Evolutionary conservation across 2,113 vertebrate genomes (phyloP).

Genomic region (Hemibagrus wyckioides): DNA sequence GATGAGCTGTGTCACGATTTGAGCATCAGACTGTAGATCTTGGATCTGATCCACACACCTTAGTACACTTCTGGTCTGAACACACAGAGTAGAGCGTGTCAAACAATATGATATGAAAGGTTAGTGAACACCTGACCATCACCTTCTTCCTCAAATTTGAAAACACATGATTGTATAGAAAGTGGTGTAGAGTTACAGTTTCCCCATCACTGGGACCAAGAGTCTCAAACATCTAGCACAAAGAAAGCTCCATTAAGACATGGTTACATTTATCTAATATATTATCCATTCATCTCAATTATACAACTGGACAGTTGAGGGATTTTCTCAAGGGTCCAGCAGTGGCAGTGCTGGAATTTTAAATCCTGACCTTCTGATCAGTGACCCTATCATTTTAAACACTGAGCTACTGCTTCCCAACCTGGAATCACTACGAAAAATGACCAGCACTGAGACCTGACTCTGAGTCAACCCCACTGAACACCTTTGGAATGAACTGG

Average conservation of each 20-base stretch:
- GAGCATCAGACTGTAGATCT: not conserved
- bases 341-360: no score
- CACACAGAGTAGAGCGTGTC: not conserved
- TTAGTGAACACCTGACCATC: not conserved
- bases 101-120: not conserved
- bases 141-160: not conserved
- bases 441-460: no score
- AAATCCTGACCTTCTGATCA: no score
- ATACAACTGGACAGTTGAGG: no score
- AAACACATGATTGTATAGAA: not conserved
- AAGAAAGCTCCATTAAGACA: not conserved
- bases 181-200: not conserved
- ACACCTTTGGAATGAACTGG: no score
- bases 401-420: no score
- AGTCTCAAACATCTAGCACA: not conserved
- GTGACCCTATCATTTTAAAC: no score
- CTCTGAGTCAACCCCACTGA: no score
- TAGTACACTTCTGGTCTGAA: not conserved
- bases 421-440: no score
- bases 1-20: not conserved
- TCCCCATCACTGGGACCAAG: not conserved
- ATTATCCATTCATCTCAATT: no score
- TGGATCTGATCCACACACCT: not conserved
- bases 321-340: no score
- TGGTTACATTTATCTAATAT: not conserved